Base-by-base conservation (phyloP, 2,797 vertebrate species). In the Poeciliopsis paucimaculata region DNA sequence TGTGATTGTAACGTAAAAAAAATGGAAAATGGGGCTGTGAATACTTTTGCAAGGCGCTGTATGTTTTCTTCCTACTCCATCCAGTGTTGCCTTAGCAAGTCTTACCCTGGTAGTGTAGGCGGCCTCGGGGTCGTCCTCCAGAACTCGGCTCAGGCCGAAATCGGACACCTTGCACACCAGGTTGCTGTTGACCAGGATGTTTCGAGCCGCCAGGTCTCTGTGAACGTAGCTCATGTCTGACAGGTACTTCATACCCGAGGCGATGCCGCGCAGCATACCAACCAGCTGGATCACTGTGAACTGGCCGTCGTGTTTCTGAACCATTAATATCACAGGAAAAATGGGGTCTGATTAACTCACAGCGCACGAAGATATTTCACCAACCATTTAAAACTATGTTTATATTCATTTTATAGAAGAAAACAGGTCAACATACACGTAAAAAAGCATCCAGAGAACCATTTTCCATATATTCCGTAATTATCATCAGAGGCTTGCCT, bases 161-260 rank as follows among this genome's bases (percentile, higher is more conserved):
- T 99, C 98, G 0, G 98, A 99, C 86, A 99, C 98, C 89, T 99
- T 99, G 82, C 98, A 98, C 89, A 99, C 97, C 83, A 99, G 95
- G 92, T 99, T 99, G 93, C 97, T 96, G 94, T 99, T 99, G 90
- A 99, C 98, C 92, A 99, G 92, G 89, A 99, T 99, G 89, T 99
- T 99, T 1, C 98, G 95, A 0, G 98, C 98, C 0, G 98, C 98
- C 86, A 99, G 95, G 85, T 99, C 98, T 18, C 98, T 94, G 89
- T 99, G 98, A 72, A 99, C 96, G 2, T 98, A 99, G 94, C 95
- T 97, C 94, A 98, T 98, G 90, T 98, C 98, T 0, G 98, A 97
- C 86, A 99, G 96, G 94, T 99, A 98, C 89, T 98, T 98, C 98
- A 99, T 98, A 77, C 98, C 98, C 0, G 98, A 97, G 0, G 97